Evolutionary conservation across 53 echinoderm and acorn worm genomes (phyloP), one percentile per base, ranked within the genome.

Genomic region (Patiria pectinifera): DNA sequence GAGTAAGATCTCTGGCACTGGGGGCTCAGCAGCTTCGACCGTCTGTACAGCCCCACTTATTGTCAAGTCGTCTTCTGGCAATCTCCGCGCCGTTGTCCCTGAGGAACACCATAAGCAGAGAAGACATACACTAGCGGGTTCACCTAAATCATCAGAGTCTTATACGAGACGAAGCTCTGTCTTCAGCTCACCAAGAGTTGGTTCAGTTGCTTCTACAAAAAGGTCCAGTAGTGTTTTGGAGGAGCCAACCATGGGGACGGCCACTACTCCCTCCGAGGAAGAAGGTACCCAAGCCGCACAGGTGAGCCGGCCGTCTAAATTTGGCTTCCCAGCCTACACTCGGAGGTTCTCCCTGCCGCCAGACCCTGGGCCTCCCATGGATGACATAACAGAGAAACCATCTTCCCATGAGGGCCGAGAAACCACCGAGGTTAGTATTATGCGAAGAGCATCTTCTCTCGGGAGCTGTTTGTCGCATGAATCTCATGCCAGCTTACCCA

Each of bases 61-160:
- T 6, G 81, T 90, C 45, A 90, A 90, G 59, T 90, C 90, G 4
- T 48, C 53, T 35, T 90, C 90, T 22, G 90, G 90, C n/a, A 90
- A 90, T 14, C 90, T 90, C n/a, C 81, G 82, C 11, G 90, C 90
- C 69, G 49, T 90, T 79, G 79, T 76, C 44, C 62, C 63, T 18
- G 78, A 78, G 21, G 60, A 43, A 25, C 21, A 60, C 78, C 58
- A 78, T 44, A n/a, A 78, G 12, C 78, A 16, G 18, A 76, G 78
- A 35, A 72, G 43, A 61, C 45, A 59, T 16, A 43, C 87, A 43
- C 21, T 21, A 10, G 49, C 18, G 16, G 61, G 62, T 21, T 87
- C 87, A 49, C 24, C 35, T 15, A 12, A 23, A 74, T 5, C 25
- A 6, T 22, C 61, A 10, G 87, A 6, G 23, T 87, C 87, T 10